Conservation (phyloP, 2,113 vertebrate genomes). For the Muntiacus muntjak region DNA sequence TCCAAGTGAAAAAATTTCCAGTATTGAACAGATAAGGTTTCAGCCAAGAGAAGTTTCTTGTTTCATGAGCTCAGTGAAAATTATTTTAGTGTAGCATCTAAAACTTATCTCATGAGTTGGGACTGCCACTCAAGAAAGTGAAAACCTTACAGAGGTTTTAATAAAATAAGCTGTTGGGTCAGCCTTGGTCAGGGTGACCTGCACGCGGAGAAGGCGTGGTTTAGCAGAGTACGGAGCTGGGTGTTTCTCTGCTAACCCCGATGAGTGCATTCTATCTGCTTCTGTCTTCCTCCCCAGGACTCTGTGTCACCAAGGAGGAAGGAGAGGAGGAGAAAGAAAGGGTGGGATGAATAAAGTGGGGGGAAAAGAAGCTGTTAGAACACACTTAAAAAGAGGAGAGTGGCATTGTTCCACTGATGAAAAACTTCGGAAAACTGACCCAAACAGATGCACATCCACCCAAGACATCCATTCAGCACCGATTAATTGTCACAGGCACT, state of each 20-base stretch:
- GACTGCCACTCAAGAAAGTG: not conserved
- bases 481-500: not conserved
- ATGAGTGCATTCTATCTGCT: accelerated
- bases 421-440: no score
- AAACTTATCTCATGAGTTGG: not conserved
- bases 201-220: accelerated
- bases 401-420: not conserved
- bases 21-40: not conserved
- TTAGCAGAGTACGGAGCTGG: no score
- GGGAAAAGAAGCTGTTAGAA: not conserved
- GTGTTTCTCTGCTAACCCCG: not conserved
- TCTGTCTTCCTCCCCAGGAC: not conserved
- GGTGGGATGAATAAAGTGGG: not conserved
- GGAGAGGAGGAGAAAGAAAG: not conserved
- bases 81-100: not conserved
- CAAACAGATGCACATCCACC: not conserved
- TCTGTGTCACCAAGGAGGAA: not conserved
- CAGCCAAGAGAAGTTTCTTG: not conserved
- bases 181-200: not conserved
- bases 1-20: not conserved
- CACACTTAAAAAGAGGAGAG: not conserved
- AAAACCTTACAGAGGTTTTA: not conserved
- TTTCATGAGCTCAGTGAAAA: not conserved
- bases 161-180: not conserved
- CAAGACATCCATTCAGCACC: not conserved